Percentiles rank a stretch among this genome's conserved stretches.
These are phyloP conservation scores for Malthinus seriepunctatus DNA, from an alignment of 2,888 invertebrate genomes.

Conservation along the genomic window DNA sequence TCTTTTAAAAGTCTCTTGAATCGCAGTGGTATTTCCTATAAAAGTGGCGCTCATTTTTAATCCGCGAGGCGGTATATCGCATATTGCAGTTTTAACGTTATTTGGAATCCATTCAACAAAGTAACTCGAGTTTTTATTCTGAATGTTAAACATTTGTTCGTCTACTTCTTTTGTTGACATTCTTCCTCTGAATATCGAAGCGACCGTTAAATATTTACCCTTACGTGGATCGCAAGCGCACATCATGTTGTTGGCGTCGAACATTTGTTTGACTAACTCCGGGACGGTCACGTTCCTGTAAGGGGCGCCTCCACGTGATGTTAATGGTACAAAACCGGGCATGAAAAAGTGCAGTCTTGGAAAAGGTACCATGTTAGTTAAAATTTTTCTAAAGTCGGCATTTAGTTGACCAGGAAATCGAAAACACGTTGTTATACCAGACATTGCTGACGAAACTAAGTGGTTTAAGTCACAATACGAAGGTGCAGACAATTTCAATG, in stretches of 20 bases:
- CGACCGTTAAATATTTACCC: conserved; percentile 78
- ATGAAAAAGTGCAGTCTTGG: conserved; percentile 69
- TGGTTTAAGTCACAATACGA: conserved; percentile 62
- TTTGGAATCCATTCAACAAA: conserved; percentile 70
- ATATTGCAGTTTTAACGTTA: conserved; percentile 73
- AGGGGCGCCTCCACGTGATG: conserved; percentile 62
- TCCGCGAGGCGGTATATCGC: conserved; percentile 72
- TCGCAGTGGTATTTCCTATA: conserved; percentile 65
- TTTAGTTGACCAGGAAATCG: conserved; percentile 62
- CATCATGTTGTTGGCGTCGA: conserved; percentile 88
- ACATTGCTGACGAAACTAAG: conserved; percentile 62
- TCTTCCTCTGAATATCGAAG: conserved; percentile 77
- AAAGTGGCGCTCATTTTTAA: conserved; percentile 48
- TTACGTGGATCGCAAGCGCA: conserved; percentile 84
- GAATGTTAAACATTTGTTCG: conserved; percentile 66
- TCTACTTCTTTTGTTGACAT: conserved; percentile 68
- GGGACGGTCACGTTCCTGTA: conserved; percentile 78
- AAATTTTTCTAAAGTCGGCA: conserved; percentile 66
- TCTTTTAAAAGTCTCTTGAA: conserved; percentile 78
- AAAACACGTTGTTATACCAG: conserved; percentile 62
- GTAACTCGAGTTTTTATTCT: conserved; percentile 70
- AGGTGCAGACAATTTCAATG: conserved; percentile 62
- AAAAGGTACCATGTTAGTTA: conserved; percentile 70
- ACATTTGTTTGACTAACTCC: conserved; percentile 78
- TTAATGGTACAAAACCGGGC: conserved; percentile 68